Percentiles rank a stretch among this genome's conserved stretches.
Evolutionary conservation across 1,140 invertebrate genomes (phyloP).

Genomic region (Leptinotarsa undecemlineata): DNA sequence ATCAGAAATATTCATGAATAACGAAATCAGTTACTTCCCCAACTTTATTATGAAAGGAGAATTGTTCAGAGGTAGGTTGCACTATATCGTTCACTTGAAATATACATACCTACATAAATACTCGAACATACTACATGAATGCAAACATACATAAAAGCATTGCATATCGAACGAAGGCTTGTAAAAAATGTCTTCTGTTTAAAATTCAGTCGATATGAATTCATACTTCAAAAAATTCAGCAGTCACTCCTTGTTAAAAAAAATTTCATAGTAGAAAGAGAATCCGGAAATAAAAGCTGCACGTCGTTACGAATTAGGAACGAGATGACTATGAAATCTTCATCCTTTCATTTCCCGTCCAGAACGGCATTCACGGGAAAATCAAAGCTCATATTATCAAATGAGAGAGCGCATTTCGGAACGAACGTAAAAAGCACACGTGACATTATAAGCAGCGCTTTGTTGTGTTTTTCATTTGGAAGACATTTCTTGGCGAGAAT

Average conservation of each 20-base stretch:
- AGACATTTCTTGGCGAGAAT: neutral
- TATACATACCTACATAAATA: too few species aligned
- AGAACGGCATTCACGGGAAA: neutral
- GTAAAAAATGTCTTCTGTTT: too few species aligned
- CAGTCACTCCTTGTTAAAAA: neutral
- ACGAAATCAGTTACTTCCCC: too few species aligned
- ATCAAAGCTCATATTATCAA: slow-evolving; percentile 18
- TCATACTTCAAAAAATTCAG: neutral
- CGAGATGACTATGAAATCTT: slow-evolving; percentile 17
- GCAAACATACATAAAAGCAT: too few species aligned
- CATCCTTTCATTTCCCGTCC: neutral
- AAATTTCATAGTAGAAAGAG: neutral
- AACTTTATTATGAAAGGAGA: too few species aligned
- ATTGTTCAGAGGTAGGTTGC: too few species aligned
- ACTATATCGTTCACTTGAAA: too few species aligned
- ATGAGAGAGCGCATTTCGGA: slow-evolving; percentile 8
- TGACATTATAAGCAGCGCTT: slow-evolving; percentile 11
- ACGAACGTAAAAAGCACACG: slow-evolving; percentile 14
- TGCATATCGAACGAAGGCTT: too few species aligned
- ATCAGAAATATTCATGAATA: too few species aligned
- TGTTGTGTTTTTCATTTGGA: slow-evolving; percentile 2
- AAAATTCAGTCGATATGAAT: too few species aligned
- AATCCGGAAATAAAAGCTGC: neutral
- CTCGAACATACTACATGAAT: too few species aligned
- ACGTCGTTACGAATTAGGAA: slow-evolving; percentile 14